Evolutionary conservation across 2,797 vertebrate species (phyloP), one percentile per base, ranked within the genome.

Genomic region (Percopsis omiscomaycus): DNA sequence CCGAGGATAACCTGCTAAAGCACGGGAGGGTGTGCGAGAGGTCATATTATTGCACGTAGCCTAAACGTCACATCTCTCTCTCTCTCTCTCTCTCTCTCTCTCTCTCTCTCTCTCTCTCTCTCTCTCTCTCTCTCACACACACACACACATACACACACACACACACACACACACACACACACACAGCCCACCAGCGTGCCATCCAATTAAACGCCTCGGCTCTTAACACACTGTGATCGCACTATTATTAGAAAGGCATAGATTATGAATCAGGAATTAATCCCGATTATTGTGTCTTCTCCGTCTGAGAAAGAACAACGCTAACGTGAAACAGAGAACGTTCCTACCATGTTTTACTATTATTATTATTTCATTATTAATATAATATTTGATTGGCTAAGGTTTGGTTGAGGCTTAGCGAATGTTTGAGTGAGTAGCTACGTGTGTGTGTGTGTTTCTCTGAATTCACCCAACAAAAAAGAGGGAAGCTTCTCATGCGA

Each of bases 211-310:
- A 65, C 14, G 47, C 53, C 56, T 46, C 61, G 81, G 81, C 84
- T 83, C 89, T 88, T 81, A 85, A 79, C 79, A 82, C 83, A 86
- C 73, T 84, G 61, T 83, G 82, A 84, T 82, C 61, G 74, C 57
- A 59, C 78, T 88, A 87, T 90, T 85, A 87, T 86, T 91, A 90
- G 89, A 86, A 86, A 74, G 69, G 32, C 1, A 81, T 85, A 85
- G 86, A 89, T 91, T 89, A 89, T 91, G 87, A 89, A 87, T 91
- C 86, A 85, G 63, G 82, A 82, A 79, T 82, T 89, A 89, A 91
- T 89, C 88, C 83, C 72, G 71, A 83, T 58, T 84, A 73, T 83
- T 81, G 80, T 76, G 68, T 79, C 75, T 71, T 53, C 61, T 72
- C 56, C 67, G 74, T 71, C 78, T 78, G 73, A 77, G 78, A 84